phyloP scores from a whole-genome alignment of 1,140 invertebrate species.

The Drosophila sp. region DNA sequence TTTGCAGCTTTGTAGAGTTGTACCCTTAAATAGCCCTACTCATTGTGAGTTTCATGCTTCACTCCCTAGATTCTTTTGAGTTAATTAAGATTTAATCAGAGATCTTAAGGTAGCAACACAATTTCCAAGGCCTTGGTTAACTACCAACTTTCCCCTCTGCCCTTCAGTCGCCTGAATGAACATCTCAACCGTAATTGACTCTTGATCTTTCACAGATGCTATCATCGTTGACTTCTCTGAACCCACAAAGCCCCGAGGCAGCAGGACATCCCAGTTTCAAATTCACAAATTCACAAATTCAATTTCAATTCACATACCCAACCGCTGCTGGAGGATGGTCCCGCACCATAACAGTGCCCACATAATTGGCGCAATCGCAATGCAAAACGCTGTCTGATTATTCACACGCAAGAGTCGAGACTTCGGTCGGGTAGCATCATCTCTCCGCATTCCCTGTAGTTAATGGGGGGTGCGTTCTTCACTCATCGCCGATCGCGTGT shows the following conservation, averaged over 20 bases:
- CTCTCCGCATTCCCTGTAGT: slow-evolving; percentile 16
- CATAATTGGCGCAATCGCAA: slow-evolving; percentile 73
- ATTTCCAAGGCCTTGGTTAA: slow-evolving; percentile 5
- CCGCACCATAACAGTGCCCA: slow-evolving; percentile 40
- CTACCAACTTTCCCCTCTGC: slow-evolving; percentile 24
- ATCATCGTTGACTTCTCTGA: slow-evolving; percentile 55
- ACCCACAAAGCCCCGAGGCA: slow-evolving; percentile 24
- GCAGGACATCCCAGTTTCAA: slow-evolving; percentile 28
- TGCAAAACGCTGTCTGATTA: slow-evolving; percentile 58
- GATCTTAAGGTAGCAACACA: slow-evolving; percentile 22
- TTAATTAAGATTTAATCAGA: slow-evolving; percentile 35
- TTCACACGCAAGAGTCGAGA: slow-evolving; percentile 3
- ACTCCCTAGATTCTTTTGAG: neutral
- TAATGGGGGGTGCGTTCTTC: slow-evolving; percentile 65
- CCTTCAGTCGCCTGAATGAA: neutral
- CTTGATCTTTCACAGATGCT: slow-evolving; percentile 60
- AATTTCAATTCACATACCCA: slow-evolving; percentile 6
- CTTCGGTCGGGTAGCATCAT: slow-evolving; percentile 42
- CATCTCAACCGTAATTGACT: slow-evolving; percentile 57
- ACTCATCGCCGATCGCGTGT: slow-evolving; percentile 68
- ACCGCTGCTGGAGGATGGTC: slow-evolving; percentile 9
- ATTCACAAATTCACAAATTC: neutral
- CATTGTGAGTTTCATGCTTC: neutral
- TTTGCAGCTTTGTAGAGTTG: no score
- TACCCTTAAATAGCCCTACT: no score